Conservation (phyloP, 2,888 invertebrate species). For the Rhyacophila evoluta region DNA sequence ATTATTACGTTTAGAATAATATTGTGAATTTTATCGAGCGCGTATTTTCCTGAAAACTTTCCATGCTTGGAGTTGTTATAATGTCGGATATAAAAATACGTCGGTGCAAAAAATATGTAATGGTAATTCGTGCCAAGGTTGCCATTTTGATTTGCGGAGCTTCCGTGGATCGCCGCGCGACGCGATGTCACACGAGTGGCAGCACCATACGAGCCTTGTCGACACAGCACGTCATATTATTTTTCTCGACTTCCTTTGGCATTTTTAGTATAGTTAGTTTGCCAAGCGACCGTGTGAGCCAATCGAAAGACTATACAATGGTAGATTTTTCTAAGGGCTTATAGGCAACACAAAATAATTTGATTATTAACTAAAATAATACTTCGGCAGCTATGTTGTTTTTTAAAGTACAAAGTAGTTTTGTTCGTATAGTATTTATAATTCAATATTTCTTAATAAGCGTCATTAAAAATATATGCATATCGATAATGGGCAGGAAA, state of each 20-base stretch:
- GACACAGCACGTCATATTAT: constrained; percentile 15
- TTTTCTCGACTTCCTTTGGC: constrained; percentile 40
- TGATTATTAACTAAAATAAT: too few relatives aligned
- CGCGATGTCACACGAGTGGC: not conserved
- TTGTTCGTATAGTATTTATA: too few relatives aligned
- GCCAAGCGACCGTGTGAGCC: not conserved
- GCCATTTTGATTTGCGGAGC: constrained; percentile 35
- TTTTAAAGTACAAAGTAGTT: too few relatives aligned
- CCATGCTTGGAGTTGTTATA: not conserved
- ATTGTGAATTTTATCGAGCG: too few relatives aligned
- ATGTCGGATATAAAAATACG: not conserved
- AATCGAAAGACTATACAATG: not conserved
- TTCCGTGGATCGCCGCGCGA: constrained; percentile 27
- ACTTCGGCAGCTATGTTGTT: too few relatives aligned
- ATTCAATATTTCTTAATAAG: too few relatives aligned
- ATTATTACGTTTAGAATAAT: too few relatives aligned
- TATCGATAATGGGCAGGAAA: too few relatives aligned
- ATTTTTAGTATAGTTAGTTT: constrained; percentile 25
- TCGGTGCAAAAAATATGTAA: not conserved
- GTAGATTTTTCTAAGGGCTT: not conserved
- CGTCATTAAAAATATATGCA: too few relatives aligned
- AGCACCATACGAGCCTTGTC: constrained; percentile 16
- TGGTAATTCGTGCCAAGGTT: constrained; percentile 39
- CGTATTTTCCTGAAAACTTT: constrained; percentile 20
- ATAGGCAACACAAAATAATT: not conserved